phyloP scores from a whole-genome alignment of 1,140 invertebrate genomes.

The Aphelinus atriplicis region DNA sequence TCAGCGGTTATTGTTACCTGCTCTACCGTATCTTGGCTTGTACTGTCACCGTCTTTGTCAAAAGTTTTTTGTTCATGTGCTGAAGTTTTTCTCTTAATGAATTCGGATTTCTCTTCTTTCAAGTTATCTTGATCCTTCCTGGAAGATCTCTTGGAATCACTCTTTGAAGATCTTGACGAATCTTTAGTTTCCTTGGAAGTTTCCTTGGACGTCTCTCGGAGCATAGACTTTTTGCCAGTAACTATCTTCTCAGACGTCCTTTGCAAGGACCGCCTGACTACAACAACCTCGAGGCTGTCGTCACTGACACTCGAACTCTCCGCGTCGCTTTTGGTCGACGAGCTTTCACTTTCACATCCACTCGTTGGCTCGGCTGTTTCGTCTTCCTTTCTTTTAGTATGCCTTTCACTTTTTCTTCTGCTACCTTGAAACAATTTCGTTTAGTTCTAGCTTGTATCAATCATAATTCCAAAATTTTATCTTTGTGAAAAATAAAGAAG shows the following conservation, averaged over 20 bases:
- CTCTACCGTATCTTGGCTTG: conserved; percentile 60
- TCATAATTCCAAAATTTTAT: not conserved
- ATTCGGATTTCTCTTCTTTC: conserved; percentile 13
- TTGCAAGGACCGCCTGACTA: conserved; percentile 57
- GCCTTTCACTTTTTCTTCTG: not conserved
- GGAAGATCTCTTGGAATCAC: conserved; percentile 41
- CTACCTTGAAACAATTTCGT: not conserved
- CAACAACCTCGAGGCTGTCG: conserved; percentile 61
- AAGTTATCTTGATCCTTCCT: conserved; percentile 16
- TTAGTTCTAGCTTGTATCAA: conserved; percentile 23
- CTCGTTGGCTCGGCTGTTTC: not conserved
- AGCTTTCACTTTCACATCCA: conserved; percentile 16
- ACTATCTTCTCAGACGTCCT: conserved; percentile 59
- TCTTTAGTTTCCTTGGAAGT: conserved; percentile 48
- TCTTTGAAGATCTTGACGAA: conserved; percentile 36
- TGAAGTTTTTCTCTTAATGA: conserved; percentile 23
- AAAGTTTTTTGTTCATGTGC: conserved; percentile 30
- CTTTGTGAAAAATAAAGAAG: not conserved
- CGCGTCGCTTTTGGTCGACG: conserved; percentile 4
- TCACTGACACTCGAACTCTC: conserved; percentile 54
- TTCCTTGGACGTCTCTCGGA: conserved; percentile 45
- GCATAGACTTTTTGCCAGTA: conserved; percentile 47
- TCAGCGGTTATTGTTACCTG: conserved; percentile 58
- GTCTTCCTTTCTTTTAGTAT: too few species aligned
- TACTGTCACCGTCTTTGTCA: conserved; percentile 55